phyloP scores from a whole-genome alignment of 2,113 vertebrate genomes.

The Ptilonorhynchus violaceus region DNA sequence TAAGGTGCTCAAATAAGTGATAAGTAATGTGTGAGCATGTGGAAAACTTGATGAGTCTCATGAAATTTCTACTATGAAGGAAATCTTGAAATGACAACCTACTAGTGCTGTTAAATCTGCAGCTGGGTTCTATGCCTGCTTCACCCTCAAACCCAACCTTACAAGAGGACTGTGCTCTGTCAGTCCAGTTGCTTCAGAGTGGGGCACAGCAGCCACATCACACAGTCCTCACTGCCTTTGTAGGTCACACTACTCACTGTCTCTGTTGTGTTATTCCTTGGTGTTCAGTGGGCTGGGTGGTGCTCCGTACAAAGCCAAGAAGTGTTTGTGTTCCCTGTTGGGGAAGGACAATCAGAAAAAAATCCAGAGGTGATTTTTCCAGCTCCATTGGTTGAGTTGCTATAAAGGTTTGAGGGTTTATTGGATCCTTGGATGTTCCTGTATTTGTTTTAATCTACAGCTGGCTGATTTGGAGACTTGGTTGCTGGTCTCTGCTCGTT shows the following conservation, averaged over 20 bases:
- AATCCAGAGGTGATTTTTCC: background rate
- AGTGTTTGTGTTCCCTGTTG: background rate
- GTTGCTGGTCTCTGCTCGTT: background rate
- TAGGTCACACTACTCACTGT: fast-evolving
- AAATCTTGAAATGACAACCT: background rate
- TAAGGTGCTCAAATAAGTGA: constrained; percentile 14
- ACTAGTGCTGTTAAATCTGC: background rate
- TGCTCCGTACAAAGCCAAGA: background rate
- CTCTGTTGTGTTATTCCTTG: background rate
- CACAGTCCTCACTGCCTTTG: background rate
- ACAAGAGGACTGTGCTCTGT: background rate
- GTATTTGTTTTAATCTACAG: background rate
- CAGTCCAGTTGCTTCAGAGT: background rate
- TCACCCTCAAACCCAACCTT: background rate
- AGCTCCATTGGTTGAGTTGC: background rate
- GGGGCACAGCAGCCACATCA: background rate
- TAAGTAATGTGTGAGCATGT: background rate
- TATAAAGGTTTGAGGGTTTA: background rate
- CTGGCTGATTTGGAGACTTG: background rate
- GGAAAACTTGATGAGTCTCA: background rate
- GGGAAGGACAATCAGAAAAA: background rate
- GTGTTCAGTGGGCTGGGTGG: background rate
- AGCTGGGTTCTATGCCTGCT: background rate
- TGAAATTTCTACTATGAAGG: background rate
- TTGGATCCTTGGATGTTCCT: background rate